These are phyloP conservation scores for Cavia aperea DNA, from an alignment of 2,113 vertebrate species.

Conservation along the genomic window DNA sequence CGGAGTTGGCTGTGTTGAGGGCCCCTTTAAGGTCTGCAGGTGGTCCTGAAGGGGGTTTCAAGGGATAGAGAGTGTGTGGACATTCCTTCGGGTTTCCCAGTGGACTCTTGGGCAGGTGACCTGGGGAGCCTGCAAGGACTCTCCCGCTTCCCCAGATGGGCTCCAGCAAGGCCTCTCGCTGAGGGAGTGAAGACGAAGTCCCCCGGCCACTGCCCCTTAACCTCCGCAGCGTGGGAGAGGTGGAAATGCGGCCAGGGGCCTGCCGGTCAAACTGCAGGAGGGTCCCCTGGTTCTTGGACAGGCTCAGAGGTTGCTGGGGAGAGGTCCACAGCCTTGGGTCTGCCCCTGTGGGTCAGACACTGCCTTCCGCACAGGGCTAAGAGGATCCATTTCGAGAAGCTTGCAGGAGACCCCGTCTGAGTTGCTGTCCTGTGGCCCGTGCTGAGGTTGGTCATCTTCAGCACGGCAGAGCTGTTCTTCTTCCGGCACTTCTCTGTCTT, in stretches of 20 bases:
- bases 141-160: slow-evolving; percentile 32
- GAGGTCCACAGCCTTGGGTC: neutral
- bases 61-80: neutral
- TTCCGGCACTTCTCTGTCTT: slow-evolving; percentile 6
- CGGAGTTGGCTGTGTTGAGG: neutral
- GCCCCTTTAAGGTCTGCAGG: neutral
- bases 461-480: neutral
- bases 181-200: slow-evolving; percentile 45
- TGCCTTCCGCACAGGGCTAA: neutral
- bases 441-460: neutral
- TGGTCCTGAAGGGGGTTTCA: slow-evolving; percentile 14
- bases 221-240: slow-evolving; percentile 85
- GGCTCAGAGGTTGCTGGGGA: neutral
- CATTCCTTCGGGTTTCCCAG: slow-evolving; percentile 15
- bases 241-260: slow-evolving; percentile 85
- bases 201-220: slow-evolving; percentile 78
- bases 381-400: neutral
- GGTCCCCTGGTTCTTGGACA: slow-evolving; percentile 51
- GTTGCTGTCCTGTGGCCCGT: neutral
- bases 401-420: neutral
- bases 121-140: neutral
- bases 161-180: slow-evolving; percentile 59
- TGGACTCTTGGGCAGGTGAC: slow-evolving; percentile 44
- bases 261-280: slow-evolving; percentile 85
- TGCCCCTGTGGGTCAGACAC: neutral